Evolutionary conservation across 92 coral and sea anemone species (phyloP).

Genomic region (Meandrina meandrites): DNA sequence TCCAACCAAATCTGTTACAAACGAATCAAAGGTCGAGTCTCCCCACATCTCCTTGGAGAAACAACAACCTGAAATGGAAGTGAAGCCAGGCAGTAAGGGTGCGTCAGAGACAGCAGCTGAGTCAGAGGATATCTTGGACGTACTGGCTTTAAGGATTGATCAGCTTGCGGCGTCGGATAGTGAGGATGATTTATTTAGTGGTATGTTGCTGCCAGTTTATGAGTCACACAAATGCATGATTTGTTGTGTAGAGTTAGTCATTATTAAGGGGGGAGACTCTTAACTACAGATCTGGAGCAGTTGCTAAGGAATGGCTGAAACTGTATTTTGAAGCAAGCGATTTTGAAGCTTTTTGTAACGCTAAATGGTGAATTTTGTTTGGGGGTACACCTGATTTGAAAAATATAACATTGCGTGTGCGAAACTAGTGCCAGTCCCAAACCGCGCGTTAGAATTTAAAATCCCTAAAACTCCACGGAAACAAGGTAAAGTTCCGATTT

Average conservation of each 20-base stretch:
- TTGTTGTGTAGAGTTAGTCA: neutral
- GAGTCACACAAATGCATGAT: neutral
- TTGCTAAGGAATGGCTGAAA: too few relatives aligned
- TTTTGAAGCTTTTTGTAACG: too few relatives aligned
- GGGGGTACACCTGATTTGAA: too few relatives aligned
- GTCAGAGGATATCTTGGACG: constrained; percentile 67
- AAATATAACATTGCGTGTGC: too few relatives aligned
- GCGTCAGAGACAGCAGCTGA: neutral
- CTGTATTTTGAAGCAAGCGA: too few relatives aligned
- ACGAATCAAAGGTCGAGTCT: constrained; percentile 18
- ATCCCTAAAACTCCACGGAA: too few relatives aligned
- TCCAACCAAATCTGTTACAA: constrained; percentile 3
- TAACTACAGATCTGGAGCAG: too few relatives aligned
- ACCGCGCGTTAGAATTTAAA: too few relatives aligned
- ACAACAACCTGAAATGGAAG: constrained; percentile 1
- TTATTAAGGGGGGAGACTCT: too few relatives aligned
- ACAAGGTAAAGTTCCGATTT: too few relatives aligned
- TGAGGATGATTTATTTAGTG: constrained; percentile 59
- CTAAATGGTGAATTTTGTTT: too few relatives aligned
- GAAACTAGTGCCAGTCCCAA: too few relatives aligned
- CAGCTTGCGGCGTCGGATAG: constrained; percentile 86
- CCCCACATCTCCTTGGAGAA: neutral
- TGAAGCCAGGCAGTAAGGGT: neutral
- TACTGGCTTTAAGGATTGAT: constrained; percentile 72
- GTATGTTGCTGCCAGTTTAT: constrained; percentile 20